Base-by-base conservation (phyloP, 2,113 vertebrate genomes). In the Poeciliopsis turrubarensis region DNA sequence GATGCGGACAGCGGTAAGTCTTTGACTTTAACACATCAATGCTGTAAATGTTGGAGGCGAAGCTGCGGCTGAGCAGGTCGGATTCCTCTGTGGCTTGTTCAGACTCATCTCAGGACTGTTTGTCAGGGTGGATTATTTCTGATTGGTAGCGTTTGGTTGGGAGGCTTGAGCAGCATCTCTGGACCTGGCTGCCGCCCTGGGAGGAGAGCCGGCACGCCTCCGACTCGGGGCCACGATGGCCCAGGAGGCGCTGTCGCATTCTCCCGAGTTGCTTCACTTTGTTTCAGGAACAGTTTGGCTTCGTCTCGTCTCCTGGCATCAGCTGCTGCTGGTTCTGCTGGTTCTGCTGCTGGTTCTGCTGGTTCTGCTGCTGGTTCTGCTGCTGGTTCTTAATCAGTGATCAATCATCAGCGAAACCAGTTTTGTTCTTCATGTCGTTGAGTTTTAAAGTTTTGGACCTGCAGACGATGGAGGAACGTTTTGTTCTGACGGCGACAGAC, bases 1-100 rank as follows among this genome's bases (percentile, higher is more conserved):
- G 91, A 91, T 0, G 87, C n/a, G 22, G 86, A 27, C 79, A 83
- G 86, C 79, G 94, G 94, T 95, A 89, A 95, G 94, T 94, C 68
- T 54, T 69, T 25, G 27, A 13, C 34, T 54, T 54, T 61, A 78
- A 75, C 85, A 69, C 68, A 63, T 79, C 76, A 79, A 86, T 81
- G 26, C 51, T 57, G 51, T n/a, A n/a, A 57, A 44, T 11, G 37
- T 25, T 70, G 7, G 34, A 11, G 34, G 34, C 1, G 34, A 65
- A 10, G 0, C 51, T 71, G 13, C 11, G n/a, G 12, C 31, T 60
- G 29, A 47, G 4, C 4, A 62, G 3, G 4, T 64, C 72, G 27
- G 13, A 13, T 68, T 47, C 63, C 37, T 25, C 32, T 32, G 47
- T 15, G 34, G 13, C 12, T 68, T 54, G 30, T 78, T 71, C 10